These are phyloP conservation scores for Eupithecia insigniata DNA, from an alignment of 2,888 invertebrate genomes.

Conservation along the genomic window DNA sequence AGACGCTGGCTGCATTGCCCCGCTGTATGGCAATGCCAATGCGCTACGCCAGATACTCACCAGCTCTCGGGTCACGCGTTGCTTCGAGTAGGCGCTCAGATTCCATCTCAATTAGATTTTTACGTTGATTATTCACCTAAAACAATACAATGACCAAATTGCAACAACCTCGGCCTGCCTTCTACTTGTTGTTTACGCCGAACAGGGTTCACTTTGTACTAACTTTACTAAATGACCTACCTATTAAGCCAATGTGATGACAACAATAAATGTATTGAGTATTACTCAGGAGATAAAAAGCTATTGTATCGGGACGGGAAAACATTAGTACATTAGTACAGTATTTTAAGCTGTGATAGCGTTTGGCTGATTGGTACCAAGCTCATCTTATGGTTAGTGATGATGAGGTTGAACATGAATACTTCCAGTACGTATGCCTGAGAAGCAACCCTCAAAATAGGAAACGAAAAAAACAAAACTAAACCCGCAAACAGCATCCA, in stretches of 20 bases:
- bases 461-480: conserved; percentile 22
- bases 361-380: neutral
- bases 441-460: neutral
- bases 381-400: neutral
- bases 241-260: too few species aligned
- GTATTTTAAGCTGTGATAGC: neutral
- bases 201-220: too few species aligned
- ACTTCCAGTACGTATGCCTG: neutral
- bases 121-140: neutral
- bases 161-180: too few species aligned
- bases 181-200: too few species aligned
- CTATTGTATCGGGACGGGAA: neutral
- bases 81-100: too few species aligned
- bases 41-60: too few species aligned
- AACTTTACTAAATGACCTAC: too few species aligned
- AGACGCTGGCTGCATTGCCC: too few species aligned
- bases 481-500: conserved; percentile 29
- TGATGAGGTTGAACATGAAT: neutral
- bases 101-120: neutral
- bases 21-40: too few species aligned
- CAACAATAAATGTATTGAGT: too few species aligned
- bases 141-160: neutral
- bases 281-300: neutral
- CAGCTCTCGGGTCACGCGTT: too few species aligned
- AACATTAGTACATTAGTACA: neutral